Conservation (phyloP, 2,888 invertebrate genomes). For the Drosophila kuntzei region DNA sequence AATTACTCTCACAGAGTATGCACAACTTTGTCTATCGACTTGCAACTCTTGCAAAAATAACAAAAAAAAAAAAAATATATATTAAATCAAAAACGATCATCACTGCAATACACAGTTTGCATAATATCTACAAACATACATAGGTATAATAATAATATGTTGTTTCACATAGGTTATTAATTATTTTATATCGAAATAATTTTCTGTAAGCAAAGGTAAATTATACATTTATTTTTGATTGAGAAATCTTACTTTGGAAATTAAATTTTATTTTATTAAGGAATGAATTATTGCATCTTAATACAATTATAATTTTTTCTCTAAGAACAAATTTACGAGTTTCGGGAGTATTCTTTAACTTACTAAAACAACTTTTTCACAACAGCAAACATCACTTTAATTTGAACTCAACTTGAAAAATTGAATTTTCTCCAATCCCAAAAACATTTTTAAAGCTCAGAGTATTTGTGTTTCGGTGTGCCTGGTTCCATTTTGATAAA, state of each 20-base stretch:
- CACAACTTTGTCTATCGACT: background rate
- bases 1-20: conserved; percentile 14
- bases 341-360: too few species aligned
- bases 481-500: background rate
- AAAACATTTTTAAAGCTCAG: conserved; percentile 2
- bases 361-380: background rate
- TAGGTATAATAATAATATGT: too few species aligned
- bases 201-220: background rate
- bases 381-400: too few species aligned
- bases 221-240: background rate
- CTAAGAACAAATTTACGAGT: background rate
- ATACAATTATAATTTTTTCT: background rate
- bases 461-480: conserved; percentile 18
- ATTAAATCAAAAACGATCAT: too few species aligned
- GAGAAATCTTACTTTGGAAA: too few species aligned
- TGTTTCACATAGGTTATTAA: too few species aligned
- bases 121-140: too few species aligned
- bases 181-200: background rate
- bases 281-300: background rate
- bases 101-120: too few species aligned
- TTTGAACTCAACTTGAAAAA: background rate
- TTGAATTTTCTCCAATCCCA: background rate
- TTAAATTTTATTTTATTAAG: too few species aligned
- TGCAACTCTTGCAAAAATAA: background rate
- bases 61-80: background rate